Evolutionary conservation across 1,140 invertebrate species (phyloP).

Genomic region (Ips nitidus): DNA sequence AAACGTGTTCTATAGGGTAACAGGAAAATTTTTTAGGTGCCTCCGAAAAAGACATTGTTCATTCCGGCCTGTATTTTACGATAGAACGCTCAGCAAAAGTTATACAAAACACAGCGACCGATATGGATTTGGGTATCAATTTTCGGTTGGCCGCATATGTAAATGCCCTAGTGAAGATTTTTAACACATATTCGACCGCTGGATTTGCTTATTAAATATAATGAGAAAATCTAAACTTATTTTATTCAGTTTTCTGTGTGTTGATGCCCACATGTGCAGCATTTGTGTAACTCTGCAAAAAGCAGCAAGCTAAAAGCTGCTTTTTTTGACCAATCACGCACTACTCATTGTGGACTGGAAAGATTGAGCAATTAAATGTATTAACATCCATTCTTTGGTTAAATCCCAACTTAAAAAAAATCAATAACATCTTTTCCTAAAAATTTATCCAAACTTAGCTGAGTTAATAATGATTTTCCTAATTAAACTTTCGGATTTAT

Average conservation of each 20-base stretch:
- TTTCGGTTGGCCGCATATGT: slow-evolving; percentile 97
- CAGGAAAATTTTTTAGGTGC: slow-evolving; percentile 60
- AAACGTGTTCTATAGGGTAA: background rate
- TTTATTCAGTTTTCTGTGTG: background rate
- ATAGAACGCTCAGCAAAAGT: slow-evolving; percentile 96
- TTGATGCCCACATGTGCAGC: background rate
- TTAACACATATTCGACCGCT: slow-evolving; percentile 95
- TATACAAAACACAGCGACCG: slow-evolving; percentile 96
- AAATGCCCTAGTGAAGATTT: slow-evolving; percentile 98
- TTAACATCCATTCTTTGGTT: too few relatives aligned
- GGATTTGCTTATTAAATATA: slow-evolving; percentile 87
- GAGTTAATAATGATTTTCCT: slow-evolving; percentile 4
- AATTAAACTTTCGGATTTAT: background rate
- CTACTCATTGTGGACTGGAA: too few relatives aligned
- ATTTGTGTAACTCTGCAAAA: background rate
- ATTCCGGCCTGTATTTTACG: slow-evolving; percentile 97
- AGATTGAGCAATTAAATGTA: too few relatives aligned
- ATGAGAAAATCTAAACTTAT: background rate
- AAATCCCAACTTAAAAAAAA: too few relatives aligned
- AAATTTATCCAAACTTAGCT: background rate
- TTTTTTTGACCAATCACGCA: too few relatives aligned
- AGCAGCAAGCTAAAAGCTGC: too few relatives aligned
- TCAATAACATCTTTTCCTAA: background rate
- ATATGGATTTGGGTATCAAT: slow-evolving; percentile 96
- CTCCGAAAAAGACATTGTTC: slow-evolving; percentile 99